Conservation (phyloP, 2,797 vertebrate species). For the Echiichthys vipera region DNA sequence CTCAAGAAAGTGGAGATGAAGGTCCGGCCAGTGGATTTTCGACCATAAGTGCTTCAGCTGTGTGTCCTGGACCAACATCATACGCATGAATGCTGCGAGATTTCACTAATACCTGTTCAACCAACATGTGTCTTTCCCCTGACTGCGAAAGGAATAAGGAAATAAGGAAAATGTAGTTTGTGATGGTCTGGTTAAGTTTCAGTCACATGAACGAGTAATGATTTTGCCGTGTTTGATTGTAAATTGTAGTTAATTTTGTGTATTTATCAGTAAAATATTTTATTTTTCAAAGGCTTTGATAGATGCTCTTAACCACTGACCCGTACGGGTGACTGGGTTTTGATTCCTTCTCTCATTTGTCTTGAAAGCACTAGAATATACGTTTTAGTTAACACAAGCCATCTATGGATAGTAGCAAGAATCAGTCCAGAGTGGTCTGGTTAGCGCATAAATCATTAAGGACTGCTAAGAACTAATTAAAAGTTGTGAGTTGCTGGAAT, state of each 20-base stretch:
- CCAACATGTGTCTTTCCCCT: constrained; percentile 53
- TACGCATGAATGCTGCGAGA: constrained; percentile 44
- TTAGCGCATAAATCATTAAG: constrained; percentile 21
- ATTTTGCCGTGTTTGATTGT: constrained; percentile 81
- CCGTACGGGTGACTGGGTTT: constrained; percentile 62
- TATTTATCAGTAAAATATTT: constrained; percentile 86
- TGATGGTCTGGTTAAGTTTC: constrained; percentile 63
- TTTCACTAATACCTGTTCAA: constrained; percentile 58
- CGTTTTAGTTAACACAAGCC: constrained; percentile 53
- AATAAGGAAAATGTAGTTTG: constrained; percentile 54
- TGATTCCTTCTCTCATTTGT: constrained; percentile 57
- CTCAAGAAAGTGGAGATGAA: constrained; percentile 97
- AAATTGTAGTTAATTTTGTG: constrained; percentile 82
- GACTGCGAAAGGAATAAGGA: constrained; percentile 43
- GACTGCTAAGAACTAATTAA: constrained; percentile 23
- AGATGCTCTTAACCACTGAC: constrained; percentile 76
- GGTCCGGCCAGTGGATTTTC: constrained; percentile 92
- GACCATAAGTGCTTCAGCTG: constrained; percentile 78
- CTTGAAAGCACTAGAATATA: constrained; percentile 63
- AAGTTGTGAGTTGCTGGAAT: constrained; percentile 55
- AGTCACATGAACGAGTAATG: constrained; percentile 78
- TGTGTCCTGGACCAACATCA: constrained; percentile 49
- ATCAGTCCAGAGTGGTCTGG: constrained; percentile 34
- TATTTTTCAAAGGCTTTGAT: constrained; percentile 79
- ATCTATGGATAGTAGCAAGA: constrained; percentile 22